These are phyloP conservation scores for Pelodytes ibericus DNA, from an alignment of 2,797 vertebrate genomes.

Conservation along the genomic window DNA sequence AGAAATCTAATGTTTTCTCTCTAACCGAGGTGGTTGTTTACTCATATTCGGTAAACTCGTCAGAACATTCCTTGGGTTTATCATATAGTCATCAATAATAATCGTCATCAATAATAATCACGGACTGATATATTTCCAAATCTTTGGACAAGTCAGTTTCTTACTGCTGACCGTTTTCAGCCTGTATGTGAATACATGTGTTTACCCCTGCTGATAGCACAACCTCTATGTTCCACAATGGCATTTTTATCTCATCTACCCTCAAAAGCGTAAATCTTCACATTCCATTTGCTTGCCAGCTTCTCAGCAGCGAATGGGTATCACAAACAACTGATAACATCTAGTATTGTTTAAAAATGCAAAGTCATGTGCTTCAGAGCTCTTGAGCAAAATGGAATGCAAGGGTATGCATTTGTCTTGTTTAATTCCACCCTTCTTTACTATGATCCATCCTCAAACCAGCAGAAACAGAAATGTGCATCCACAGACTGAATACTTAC, in stretches of 20 bases:
- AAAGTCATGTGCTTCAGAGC: neutral
- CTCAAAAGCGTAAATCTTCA: neutral
- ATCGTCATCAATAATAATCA: neutral
- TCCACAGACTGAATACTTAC: neutral
- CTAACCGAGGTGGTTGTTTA: no score
- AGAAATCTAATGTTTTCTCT: no score
- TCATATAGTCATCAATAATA: neutral
- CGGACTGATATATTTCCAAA: neutral
- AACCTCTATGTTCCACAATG: slow-evolving; percentile 4
- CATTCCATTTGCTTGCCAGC: slow-evolving; percentile 11
- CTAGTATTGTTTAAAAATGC: neutral
- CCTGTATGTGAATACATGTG: neutral
- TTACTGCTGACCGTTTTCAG: neutral
- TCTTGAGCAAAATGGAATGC: neutral
- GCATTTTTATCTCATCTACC: slow-evolving; percentile 11
- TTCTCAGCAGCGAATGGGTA: slow-evolving; percentile 9
- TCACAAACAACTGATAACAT: neutral
- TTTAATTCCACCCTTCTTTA: neutral
- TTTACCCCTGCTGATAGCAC: neutral
- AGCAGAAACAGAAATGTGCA: neutral
- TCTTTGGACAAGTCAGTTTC: neutral
- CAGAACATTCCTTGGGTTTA: no score
- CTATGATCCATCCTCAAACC: neutral
- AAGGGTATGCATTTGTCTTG: neutral
- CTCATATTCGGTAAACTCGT: no score